Percentiles rank a stretch among this genome's conserved stretches.
Conservation (phyloP, 2,797 vertebrate genomes). For the Podargus strigoides region DNA sequence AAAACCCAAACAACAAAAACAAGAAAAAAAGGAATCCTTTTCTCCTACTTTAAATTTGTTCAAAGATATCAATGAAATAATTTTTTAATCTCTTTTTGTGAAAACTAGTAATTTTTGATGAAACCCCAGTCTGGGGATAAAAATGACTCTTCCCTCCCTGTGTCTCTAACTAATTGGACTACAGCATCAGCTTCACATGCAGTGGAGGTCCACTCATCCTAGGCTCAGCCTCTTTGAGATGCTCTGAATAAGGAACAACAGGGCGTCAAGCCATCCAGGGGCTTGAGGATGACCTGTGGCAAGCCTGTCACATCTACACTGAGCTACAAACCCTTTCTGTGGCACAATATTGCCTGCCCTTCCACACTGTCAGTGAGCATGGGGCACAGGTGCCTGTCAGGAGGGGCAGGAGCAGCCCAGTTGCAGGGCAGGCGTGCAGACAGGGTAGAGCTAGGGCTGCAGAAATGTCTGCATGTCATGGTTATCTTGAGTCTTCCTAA, state of each 20-base stretch:
- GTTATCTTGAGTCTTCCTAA: neutral
- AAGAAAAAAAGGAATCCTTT: neutral
- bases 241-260: neutral
- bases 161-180: neutral
- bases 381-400: rapidly evolving
- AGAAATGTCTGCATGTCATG: neutral
- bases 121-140: neutral
- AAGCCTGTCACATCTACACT: neutral
- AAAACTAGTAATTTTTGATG: neutral
- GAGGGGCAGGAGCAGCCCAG: neutral
- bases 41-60: neutral
- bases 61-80: neutral
- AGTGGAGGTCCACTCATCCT: rapidly evolving
- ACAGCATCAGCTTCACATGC: neutral
- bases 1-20: neutral
- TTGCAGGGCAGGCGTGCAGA: neutral
- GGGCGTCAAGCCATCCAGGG: neutral
- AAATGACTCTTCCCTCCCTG: neutral
- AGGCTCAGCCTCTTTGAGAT: neutral
- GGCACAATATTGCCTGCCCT: neutral
- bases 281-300: neutral
- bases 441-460: neutral
- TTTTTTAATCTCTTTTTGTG: neutral
- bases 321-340: neutral
- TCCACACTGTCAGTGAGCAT: rapidly evolving